Percentiles rank a stretch among this genome's conserved stretches.
phyloP scores from a whole-genome alignment of 2,113 vertebrate species.

The Raphicerus campestris region DNA sequence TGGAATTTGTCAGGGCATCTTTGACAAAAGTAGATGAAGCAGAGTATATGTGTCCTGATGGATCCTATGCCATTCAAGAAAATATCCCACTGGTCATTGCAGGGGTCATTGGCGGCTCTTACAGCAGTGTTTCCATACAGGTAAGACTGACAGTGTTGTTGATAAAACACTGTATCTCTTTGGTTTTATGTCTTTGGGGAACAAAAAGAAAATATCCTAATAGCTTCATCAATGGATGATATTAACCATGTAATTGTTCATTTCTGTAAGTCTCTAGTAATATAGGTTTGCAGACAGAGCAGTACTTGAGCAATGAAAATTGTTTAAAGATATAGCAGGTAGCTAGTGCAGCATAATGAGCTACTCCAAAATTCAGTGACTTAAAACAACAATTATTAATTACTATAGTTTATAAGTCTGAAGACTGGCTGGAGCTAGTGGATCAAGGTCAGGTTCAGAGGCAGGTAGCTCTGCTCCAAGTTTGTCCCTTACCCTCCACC shows the following conservation, averaged over 20 bases:
- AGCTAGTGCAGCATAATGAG: background rate
- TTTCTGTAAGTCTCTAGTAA: background rate
- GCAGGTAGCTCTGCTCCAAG: background rate
- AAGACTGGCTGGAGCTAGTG: background rate
- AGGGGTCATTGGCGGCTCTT: conserved; percentile 96
- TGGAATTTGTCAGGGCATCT: conserved; percentile 98
- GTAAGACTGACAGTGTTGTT: conserved; percentile 77
- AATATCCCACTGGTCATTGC: conserved; percentile 94
- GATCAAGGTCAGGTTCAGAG: background rate
- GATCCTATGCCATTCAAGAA: conserved; percentile 95
- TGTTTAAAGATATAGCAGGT: background rate
- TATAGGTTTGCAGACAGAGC: background rate
- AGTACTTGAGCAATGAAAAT: background rate
- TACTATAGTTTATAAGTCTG: background rate
- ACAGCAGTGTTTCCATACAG: conserved; percentile 99
- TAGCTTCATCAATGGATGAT: background rate
- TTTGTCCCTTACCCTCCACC: background rate
- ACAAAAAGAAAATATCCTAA: background rate
- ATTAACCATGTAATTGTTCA: background rate
- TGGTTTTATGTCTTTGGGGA: background rate
- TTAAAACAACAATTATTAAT: background rate
- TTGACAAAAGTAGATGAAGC: conserved; percentile 99
- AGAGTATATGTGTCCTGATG: conserved; percentile 98
- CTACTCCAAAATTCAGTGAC: background rate
- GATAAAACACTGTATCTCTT: background rate